Percentiles rank a stretch among this genome's conserved stretches.
Conservation (phyloP, 2,113 vertebrate genomes). For the Lepus timidus region DNA sequence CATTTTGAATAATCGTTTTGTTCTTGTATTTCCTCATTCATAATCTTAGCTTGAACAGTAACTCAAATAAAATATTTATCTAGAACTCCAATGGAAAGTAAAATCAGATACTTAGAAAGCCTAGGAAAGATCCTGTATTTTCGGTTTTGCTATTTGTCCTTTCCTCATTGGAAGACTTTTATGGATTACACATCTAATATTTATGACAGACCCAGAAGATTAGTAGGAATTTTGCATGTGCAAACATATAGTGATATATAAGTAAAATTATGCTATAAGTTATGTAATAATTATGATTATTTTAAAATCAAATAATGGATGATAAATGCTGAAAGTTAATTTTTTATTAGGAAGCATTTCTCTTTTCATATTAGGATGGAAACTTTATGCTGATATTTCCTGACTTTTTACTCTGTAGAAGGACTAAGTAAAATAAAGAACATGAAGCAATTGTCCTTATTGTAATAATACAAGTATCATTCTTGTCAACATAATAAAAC, state of each 20-base stretch:
- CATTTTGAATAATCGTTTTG: too few species aligned
- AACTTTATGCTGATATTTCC: background rate
- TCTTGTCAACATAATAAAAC: background rate
- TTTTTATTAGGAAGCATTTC: background rate
- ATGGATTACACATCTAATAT: slow-evolving; percentile 47
- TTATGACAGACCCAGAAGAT: background rate
- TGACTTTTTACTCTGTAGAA: background rate
- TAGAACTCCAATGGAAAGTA: background rate
- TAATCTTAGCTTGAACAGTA: too few species aligned
- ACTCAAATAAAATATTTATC: too few species aligned
- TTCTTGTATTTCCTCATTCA: too few species aligned
- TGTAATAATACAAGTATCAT: slow-evolving; percentile 1
- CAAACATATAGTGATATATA: background rate
- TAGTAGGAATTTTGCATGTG: slow-evolving; percentile 24
- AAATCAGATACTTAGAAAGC: slow-evolving; percentile 28
- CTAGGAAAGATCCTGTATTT: background rate
- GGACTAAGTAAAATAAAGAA: background rate
- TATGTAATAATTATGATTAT: slow-evolving; percentile 22
- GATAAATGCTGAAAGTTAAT: background rate
- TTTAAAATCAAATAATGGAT: background rate
- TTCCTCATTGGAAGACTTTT: slow-evolving; percentile 17
- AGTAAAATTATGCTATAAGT: slow-evolving; percentile 15
- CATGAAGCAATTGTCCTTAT: background rate
- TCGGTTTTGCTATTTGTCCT: slow-evolving; percentile 11
- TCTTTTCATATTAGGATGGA: background rate